phyloP scores from a whole-genome alignment of 2,797 vertebrate genomes.

The Eupleurogrammus muticus region DNA sequence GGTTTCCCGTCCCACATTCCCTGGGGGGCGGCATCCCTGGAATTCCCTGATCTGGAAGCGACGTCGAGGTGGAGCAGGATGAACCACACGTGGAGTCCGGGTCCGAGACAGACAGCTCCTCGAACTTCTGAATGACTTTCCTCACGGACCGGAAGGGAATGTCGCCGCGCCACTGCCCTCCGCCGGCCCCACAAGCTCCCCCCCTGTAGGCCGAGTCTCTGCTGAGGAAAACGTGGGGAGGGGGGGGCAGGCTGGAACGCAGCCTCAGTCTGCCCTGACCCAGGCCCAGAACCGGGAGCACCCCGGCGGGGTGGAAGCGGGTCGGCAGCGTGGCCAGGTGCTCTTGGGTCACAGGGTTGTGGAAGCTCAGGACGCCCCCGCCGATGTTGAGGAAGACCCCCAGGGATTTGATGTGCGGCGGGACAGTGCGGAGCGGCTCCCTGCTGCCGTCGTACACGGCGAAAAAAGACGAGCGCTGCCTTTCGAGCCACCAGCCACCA shows the following conservation, averaged over 20 bases:
- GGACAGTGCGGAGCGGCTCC: conserved; percentile 69
- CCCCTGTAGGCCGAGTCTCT: conserved; percentile 69
- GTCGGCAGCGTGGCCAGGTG: conserved; percentile 74
- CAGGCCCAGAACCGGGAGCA: conserved; percentile 70
- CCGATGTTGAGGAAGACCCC: conserved; percentile 81
- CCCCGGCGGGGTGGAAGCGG: conserved; percentile 61
- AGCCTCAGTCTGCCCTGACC: conserved; percentile 77
- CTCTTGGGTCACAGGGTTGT: conserved; percentile 79
- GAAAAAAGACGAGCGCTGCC: conserved; percentile 56
- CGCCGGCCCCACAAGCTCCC: conserved; percentile 19
- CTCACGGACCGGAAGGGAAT: conserved; percentile 68
- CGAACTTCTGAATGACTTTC: conserved; percentile 78
- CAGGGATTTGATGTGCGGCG: conserved; percentile 78
- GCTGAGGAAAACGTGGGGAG: conserved; percentile 72
- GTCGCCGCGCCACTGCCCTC: conserved; percentile 63
- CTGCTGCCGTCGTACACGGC: conserved; percentile 67
- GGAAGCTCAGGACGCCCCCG: conserved; percentile 75
- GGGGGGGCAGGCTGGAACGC: conserved; percentile 71
- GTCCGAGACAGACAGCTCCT: conserved; percentile 69
- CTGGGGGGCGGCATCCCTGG: conserved; percentile 20
- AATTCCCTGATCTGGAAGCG: conserved; percentile 41
- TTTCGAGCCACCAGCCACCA: conserved; percentile 76
- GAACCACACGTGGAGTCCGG: conserved; percentile 69
- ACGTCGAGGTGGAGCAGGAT: conserved; percentile 60
- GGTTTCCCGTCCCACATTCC: conserved; percentile 30